Evolutionary conservation across 2,888 invertebrate species (phyloP), one percentile per base, ranked within the genome.

Genomic region (Catocala sponsa): DNA sequence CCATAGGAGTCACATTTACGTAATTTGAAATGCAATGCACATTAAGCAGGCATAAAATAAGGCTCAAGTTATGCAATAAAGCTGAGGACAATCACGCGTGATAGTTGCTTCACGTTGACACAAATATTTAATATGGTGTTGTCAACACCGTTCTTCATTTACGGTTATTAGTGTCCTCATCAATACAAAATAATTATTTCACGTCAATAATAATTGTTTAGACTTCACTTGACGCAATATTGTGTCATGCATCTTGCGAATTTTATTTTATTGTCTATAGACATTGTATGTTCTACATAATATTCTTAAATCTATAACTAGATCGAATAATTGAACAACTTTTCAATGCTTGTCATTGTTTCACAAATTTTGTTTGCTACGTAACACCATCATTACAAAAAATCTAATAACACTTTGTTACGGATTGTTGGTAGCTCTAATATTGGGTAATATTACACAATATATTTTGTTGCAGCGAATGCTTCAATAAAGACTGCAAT

Each of bases 11-110:
- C 70, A 76, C 76, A 71, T 70, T 73, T 68, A 64, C 63, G 81
- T 83, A 80, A 80, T 78, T 77, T 85, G 79, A 87, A 89, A 88
- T 85, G 74, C 70, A 70, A n/a, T 75, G 76, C 76, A 80, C 82
- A 83, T 82, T 79, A 83, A 82, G 84, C 79, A 76, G 74, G 76
- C 70, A 47, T 66, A 62, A 69, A 74, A 81, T 81, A 76, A 76
- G 75, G 74, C 72, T 73, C 74, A 65, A 83, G 80, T 82, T 84
- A 81, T 83, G 80, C 79, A 83, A 86, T 83, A 85, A 82, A 59
- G 72, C 69, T 63, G 75, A 59, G 68, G 78, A 68, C 72, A 71
- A 63, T 67, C 58, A 65, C 73, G 70, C 59, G 56, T 70, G 66
- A 64, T 65, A 73, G 69, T 65, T 72, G 60, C 61, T 66, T 75